phyloP scores from a whole-genome alignment of 2,888 invertebrate genomes.

The Poecilobothrus nobilitatus region DNA sequence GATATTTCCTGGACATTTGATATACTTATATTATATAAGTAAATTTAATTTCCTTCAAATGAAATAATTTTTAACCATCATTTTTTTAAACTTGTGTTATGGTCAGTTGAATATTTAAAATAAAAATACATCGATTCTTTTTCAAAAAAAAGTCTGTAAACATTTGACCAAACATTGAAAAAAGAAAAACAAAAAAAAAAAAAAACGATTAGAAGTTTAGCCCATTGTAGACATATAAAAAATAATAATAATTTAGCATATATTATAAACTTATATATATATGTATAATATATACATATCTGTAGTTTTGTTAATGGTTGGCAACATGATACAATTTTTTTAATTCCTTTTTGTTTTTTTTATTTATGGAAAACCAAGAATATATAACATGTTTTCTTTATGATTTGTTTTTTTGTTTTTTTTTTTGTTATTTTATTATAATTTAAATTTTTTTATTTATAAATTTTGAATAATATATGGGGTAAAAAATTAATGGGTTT shows the following conservation, averaged over 20 bases:
- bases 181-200: background rate
- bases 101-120: background rate
- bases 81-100: background rate
- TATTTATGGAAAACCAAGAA: too few species aligned
- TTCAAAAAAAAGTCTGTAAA: background rate
- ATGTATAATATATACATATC: background rate
- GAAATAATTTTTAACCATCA: background rate
- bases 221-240: background rate
- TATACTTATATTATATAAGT: too few species aligned
- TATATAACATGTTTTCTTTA: too few species aligned
- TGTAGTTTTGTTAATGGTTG: background rate
- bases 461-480: background rate
- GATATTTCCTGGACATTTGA: background rate
- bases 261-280: background rate
- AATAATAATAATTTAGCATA: background rate
- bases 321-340: background rate
- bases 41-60: background rate
- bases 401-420: too few species aligned
- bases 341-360: too few species aligned
- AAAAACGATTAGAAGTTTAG: background rate
- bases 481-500: conserved; percentile 12
- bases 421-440: too few species aligned
- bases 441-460: too few species aligned
- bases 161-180: background rate
- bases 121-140: too few species aligned